phyloP scores from a whole-genome alignment of 2,797 vertebrate species.

The Hemitrygon akajei region DNA sequence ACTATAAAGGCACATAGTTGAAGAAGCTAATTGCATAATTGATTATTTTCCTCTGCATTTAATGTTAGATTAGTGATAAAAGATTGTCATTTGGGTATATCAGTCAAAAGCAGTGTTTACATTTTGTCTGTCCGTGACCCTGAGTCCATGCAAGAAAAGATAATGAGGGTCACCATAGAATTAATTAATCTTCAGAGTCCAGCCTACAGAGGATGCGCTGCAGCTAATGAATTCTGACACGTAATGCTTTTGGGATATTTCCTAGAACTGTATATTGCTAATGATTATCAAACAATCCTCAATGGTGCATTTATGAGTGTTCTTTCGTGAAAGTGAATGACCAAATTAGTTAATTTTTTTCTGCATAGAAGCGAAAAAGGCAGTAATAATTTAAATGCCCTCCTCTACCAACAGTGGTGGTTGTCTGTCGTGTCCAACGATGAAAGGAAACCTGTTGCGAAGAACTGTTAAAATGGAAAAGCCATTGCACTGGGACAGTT shows the following conservation, averaged over 20 bases:
- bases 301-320: background rate
- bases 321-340: background rate
- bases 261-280: background rate
- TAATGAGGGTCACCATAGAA: background rate
- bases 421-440: too few relatives aligned
- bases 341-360: background rate
- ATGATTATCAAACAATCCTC: background rate
- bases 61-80: background rate
- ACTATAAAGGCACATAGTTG: background rate
- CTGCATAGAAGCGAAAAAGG: background rate
- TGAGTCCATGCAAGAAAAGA: background rate
- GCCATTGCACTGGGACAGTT: too few relatives aligned
- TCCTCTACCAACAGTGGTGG: too few relatives aligned
- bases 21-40: slow-evolving; percentile 31
- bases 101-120: slow-evolving; percentile 28
- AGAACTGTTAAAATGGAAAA: too few relatives aligned
- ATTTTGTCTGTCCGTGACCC: slow-evolving; percentile 13
- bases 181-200: slow-evolving; percentile 32
- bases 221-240: slow-evolving; percentile 27
- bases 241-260: slow-evolving; percentile 11
- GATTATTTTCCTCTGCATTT: background rate
- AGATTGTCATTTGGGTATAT: slow-evolving; percentile 4
- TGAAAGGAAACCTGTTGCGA: too few relatives aligned
- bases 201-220: too few relatives aligned
- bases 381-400: background rate